Evolutionary conservation across 1,140 invertebrate species (phyloP).

Genomic region (Ditylenchus dipsaci): DNA sequence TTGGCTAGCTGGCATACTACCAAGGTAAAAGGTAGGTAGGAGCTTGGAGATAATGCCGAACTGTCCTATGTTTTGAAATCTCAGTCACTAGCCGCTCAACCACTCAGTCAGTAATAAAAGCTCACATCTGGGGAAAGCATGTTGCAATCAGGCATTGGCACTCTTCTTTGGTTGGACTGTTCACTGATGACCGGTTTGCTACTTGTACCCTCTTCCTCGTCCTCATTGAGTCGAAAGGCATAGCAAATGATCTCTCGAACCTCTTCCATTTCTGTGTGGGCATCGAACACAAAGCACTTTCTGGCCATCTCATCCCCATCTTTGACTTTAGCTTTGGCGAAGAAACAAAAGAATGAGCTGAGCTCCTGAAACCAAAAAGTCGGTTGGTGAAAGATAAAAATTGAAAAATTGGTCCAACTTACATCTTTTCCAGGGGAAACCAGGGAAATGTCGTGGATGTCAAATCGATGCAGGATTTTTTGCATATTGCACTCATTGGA

Average conservation of each 20-base stretch:
- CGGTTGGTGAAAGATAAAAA: background rate
- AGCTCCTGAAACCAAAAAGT: background rate
- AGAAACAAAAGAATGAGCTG: background rate
- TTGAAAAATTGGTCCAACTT: background rate
- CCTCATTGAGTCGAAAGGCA: slow-evolving; percentile 15
- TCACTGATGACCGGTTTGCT: no score
- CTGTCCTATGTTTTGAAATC: no score
- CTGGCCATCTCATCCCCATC: background rate
- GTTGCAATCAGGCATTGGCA: no score
- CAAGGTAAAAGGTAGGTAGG: no score
- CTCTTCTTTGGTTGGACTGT: no score
- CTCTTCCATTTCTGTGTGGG: slow-evolving; percentile 10
- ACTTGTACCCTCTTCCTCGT: background rate
- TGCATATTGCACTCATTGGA: background rate
- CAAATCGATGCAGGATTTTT: background rate
- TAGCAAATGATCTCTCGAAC: slow-evolving; percentile 17
- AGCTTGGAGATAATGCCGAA: no score
- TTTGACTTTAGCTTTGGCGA: background rate
- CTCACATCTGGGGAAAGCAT: no score
- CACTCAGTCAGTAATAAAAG: no score
- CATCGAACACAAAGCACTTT: slow-evolving; percentile 21
- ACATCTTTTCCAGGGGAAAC: slow-evolving; percentile 1
- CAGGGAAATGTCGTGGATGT: background rate
- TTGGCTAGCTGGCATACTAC: no score
- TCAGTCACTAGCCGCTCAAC: no score